Percentiles rank a stretch among this genome's conserved stretches.
Conservation (phyloP, 2,797 vertebrate genomes). For the Diplodus sargus region DNA sequence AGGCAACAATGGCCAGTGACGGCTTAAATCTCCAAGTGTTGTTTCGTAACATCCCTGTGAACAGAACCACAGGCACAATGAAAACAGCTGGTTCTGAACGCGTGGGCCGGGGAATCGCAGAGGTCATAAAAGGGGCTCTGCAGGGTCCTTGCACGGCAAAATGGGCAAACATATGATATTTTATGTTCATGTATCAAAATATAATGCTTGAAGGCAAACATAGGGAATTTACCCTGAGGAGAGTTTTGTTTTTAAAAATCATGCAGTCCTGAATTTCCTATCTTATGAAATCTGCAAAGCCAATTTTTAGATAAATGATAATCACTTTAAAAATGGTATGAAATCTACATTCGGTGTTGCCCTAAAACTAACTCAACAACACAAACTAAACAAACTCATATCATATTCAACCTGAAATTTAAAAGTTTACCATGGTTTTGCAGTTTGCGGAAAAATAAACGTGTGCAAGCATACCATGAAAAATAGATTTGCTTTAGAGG, state of each 20-base stretch:
- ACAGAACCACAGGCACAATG: not conserved
- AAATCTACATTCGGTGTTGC: not conserved
- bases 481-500: slow-evolving; percentile 22
- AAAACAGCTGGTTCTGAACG: slow-evolving; percentile 26
- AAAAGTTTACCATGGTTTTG: not conserved
- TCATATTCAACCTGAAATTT: not conserved
- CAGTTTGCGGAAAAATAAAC: not conserved
- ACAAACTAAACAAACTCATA: too few species aligned
- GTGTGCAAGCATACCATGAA: not conserved
- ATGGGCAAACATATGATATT: not conserved
- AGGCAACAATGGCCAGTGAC: slow-evolving; percentile 46
- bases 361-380: not conserved
- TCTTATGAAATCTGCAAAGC: not conserved
- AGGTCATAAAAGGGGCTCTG: not conserved
- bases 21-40: slow-evolving; percentile 32
- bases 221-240: not conserved
- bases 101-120: not conserved
- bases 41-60: slow-evolving; percentile 18
- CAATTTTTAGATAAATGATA: not conserved
- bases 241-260: not conserved
- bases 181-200: not conserved
- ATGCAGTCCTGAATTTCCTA: not conserved
- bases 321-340: not conserved
- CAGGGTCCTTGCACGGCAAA: not conserved
- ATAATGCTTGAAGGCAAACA: too few species aligned